These are phyloP conservation scores for Parnassius apollo DNA, from an alignment of 2,888 invertebrate species.

Conservation along the genomic window DNA sequence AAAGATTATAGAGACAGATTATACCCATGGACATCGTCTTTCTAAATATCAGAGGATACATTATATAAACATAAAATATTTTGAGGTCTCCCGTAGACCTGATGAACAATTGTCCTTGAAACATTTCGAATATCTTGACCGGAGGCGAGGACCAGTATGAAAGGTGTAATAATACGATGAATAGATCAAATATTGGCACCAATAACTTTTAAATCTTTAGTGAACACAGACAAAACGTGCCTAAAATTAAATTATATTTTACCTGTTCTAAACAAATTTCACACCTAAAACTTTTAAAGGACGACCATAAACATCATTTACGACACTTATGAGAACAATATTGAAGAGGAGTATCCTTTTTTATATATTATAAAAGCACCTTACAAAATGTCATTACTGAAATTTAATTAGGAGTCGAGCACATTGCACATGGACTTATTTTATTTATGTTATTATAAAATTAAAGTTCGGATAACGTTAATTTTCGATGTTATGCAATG, in stretches of 20 bases:
- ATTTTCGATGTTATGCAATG: too few species aligned
- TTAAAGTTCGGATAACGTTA: too few species aligned
- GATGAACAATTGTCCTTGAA: too few species aligned
- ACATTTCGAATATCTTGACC: too few species aligned
- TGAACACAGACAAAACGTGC: constrained; percentile 4
- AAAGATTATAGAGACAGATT: too few species aligned
- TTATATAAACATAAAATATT: too few species aligned
- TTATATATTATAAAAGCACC: constrained; percentile 63
- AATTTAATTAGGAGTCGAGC: constrained; percentile 7
- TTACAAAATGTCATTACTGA: constrained; percentile 57
- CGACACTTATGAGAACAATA: constrained; percentile 57
- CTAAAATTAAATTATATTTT: constrained; percentile 36
- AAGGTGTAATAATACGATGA: too few species aligned
- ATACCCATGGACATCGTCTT: too few species aligned
- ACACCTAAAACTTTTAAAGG: constrained; percentile 49
- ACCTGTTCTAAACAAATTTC: constrained; percentile 53
- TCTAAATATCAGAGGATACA: too few species aligned
- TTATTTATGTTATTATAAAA: not conserved
- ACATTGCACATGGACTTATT: constrained; percentile 5
- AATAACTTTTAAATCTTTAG: not conserved
- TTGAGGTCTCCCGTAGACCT: too few species aligned
- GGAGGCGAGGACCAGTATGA: too few species aligned
- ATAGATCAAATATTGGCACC: not conserved
- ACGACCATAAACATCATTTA: constrained; percentile 48
- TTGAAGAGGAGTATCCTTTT: constrained; percentile 45